Evolutionary conservation across 2,888 invertebrate species (phyloP).

Genomic region (Leucoma salicis): DNA sequence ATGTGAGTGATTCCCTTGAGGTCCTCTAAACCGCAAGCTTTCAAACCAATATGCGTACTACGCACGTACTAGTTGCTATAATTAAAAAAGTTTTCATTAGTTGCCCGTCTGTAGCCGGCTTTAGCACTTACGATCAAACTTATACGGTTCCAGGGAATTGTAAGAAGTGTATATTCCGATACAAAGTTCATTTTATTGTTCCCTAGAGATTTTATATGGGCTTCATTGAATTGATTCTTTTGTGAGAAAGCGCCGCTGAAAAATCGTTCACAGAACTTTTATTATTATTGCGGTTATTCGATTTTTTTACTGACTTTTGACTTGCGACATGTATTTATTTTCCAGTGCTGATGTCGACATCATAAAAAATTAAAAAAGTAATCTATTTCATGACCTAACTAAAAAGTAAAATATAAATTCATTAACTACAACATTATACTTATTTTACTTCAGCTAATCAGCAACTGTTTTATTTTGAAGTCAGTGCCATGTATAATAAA

Average conservation of each 20-base stretch:
- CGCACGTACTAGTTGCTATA: slow-evolving; percentile 34
- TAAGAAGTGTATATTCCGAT: slow-evolving; percentile 28
- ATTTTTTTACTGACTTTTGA: slow-evolving; percentile 3
- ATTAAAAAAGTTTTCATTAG: slow-evolving; percentile 55
- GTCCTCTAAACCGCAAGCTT: no score
- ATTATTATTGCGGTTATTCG: slow-evolving; percentile 18
- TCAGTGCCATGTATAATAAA: no score
- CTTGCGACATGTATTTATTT: no score
- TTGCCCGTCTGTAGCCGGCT: slow-evolving; percentile 22
- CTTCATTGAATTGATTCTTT: slow-evolving; percentile 50
- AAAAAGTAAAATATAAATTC: no score
- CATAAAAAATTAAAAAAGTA: no score
- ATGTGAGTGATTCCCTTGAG: no score
- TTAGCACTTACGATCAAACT: slow-evolving; percentile 32
- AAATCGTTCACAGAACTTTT: slow-evolving; percentile 22
- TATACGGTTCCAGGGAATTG: slow-evolving; percentile 26
- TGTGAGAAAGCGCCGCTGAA: slow-evolving; percentile 22
- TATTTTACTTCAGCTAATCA: no score
- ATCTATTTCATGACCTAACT: no score
- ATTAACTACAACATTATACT: no score
- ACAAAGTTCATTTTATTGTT: slow-evolving; percentile 47
- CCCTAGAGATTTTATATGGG: slow-evolving; percentile 42
- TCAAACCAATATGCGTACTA: not conserved
- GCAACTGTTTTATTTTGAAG: no score
- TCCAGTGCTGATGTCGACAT: no score